Evolutionary conservation across 2,888 invertebrate genomes (phyloP).

Genomic region (Drosophila incognita): DNA sequence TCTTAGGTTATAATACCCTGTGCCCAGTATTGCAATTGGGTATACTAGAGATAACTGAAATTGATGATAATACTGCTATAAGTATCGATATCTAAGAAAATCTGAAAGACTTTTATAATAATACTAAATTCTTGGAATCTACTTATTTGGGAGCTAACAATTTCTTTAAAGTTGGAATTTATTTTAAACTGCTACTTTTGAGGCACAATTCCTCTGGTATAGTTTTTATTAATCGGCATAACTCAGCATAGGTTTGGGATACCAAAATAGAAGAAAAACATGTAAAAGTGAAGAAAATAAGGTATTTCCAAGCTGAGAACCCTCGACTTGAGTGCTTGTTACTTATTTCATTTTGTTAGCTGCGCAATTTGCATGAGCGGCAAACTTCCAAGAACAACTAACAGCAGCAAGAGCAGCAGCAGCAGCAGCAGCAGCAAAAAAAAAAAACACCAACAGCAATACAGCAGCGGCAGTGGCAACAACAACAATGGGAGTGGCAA

Average conservation of each 20-base stretch:
- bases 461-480: slow-evolving; percentile 29
- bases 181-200: neutral
- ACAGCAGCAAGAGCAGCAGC: slow-evolving; percentile 64
- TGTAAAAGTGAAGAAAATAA: neutral
- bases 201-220: neutral
- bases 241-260: neutral
- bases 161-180: accelerated
- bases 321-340: neutral
- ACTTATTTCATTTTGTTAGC: slow-evolving; percentile 46
- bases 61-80: neutral
- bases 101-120: neutral
- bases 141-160: neutral
- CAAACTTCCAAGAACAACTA: slow-evolving; percentile 80
- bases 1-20: slow-evolving; percentile 10
- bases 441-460: slow-evolving; percentile 30
- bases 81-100: neutral
- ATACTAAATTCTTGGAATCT: neutral
- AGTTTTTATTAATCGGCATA: neutral
- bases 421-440: slow-evolving; percentile 29
- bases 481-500: slow-evolving; percentile 57
- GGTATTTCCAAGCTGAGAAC: neutral
- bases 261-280: neutral
- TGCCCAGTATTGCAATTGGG: neutral
- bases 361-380: slow-evolving; percentile 78
- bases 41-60: neutral